Base-by-base conservation (phyloP, 1,140 invertebrate species). In the Aphis craccivora region DNA sequence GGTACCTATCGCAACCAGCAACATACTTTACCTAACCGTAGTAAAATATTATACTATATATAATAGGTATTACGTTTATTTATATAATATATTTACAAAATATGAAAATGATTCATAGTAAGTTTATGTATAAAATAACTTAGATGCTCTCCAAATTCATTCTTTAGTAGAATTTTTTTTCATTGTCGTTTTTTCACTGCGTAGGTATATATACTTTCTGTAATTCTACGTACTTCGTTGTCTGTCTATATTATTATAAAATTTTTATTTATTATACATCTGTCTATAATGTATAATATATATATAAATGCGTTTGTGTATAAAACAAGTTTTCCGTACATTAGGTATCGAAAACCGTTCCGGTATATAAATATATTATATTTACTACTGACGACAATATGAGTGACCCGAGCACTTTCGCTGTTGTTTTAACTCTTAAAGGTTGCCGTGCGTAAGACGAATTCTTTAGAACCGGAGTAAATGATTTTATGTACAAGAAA, bases 251-350 rank as follows among this genome's bases (percentile, higher is more conserved):
- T 18, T 67, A 11, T 76, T n/a, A 76, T 30, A 55, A 40, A 40
- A 40, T 40, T 40, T 40, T 40, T 40, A 40, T 40, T 7, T 55
- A 60, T 60, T 60, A 30, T 30, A 11, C 30, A 60, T 9, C 25
- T 40, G 37, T 40, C 37, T 40, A 40, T 40, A 40, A 40, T 40
- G 2, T 1, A 40, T 18, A 67, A 20, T n/a, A 18, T n/a, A 67
- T 51, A 51, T 45, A 67, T n/a, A 67, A 30, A n/a, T n/a, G n/a
- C 14, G 30, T 35, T 76, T 11, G 22, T 14, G 43, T 30, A 23
- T 87, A 37, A 88, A 89, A 89, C 88, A 55, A 55, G 88, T 89
- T 89, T 89, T 53, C n/a, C 45, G 87, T 89, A 40, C 37, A 37
- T 89, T 89, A n/a, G n/a, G n/a, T n/a, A 89, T 89, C 23, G 88